Conservation (phyloP, 2,113 vertebrate genomes). For the Thunnus thynnus region DNA sequence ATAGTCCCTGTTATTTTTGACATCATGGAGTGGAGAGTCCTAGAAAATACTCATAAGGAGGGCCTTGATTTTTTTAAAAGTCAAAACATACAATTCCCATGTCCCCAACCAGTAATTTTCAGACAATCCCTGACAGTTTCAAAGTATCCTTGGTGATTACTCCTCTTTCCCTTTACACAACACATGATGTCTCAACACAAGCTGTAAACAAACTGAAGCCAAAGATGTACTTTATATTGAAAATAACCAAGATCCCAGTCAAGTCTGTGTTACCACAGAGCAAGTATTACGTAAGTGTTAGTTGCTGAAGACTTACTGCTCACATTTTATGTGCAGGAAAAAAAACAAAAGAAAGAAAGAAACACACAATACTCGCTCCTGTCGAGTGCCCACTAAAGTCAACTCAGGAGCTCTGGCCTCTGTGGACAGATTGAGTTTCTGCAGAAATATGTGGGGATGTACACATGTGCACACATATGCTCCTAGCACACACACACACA, state of each 20-base stretch:
- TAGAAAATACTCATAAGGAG: no score
- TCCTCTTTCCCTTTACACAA: background rate
- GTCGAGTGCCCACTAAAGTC: background rate
- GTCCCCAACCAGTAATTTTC: background rate
- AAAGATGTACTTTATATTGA: background rate
- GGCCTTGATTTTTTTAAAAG: no score
- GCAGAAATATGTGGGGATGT: conserved; percentile 69
- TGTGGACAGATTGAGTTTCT: conserved; percentile 74
- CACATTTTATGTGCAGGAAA: background rate
- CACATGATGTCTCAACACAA: background rate
- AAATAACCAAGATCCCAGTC: background rate
- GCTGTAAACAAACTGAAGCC: background rate
- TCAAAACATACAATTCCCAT: no score
- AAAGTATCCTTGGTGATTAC: background rate
- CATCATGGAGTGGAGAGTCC: no score
- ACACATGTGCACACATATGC: background rate
- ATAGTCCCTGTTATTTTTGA: no score
- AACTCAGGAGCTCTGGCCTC: conserved; percentile 39
- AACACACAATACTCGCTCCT: background rate
- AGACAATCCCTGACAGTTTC: background rate
- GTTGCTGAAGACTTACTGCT: conserved; percentile 8
- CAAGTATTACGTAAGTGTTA: background rate
- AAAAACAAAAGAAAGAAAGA: background rate
- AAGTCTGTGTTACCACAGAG: background rate
- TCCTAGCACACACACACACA: conserved; percentile 28